phyloP scores from a whole-genome alignment of 1,140 invertebrate species.

The Yoshiicerus persimilis region DNA sequence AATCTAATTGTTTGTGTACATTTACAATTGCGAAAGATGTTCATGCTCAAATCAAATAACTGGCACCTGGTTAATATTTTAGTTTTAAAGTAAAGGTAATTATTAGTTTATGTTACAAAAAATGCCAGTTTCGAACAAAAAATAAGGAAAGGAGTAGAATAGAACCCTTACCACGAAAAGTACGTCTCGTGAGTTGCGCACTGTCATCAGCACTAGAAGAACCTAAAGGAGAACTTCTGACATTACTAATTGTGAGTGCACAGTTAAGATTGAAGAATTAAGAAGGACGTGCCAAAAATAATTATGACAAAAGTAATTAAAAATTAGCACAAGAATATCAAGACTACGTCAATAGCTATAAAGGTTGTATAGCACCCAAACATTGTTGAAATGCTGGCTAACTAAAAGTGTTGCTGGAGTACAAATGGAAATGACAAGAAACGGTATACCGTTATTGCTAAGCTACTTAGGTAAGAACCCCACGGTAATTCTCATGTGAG shows the following conservation, averaged over 20 bases:
- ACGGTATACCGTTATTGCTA: not conserved
- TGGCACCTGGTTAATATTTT: not conserved
- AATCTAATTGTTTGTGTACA: too few species aligned
- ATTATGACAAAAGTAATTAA: not conserved
- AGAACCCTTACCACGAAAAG: conserved; percentile 43
- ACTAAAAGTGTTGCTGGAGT: not conserved
- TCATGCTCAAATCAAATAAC: not conserved
- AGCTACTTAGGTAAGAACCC: not conserved
- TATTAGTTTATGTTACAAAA: not conserved
- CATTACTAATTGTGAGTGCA: not conserved
- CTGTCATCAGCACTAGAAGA: conserved; percentile 31
- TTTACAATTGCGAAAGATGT: not conserved
- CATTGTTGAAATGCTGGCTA: too few species aligned
- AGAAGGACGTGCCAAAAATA: not conserved
- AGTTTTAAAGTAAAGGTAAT: not conserved
- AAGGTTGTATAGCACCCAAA: too few species aligned
- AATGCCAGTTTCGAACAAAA: not conserved
- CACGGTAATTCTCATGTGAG: not conserved
- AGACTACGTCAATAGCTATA: not conserved
- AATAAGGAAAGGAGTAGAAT: not conserved
- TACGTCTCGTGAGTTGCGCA: conserved; percentile 1
- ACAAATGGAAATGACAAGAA: not conserved
- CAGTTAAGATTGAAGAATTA: not conserved
- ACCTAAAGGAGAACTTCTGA: conserved; percentile 17
- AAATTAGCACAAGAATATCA: not conserved